phyloP scores from a whole-genome alignment of 2,888 invertebrate genomes.

The Zygogramma bicolorata region DNA sequence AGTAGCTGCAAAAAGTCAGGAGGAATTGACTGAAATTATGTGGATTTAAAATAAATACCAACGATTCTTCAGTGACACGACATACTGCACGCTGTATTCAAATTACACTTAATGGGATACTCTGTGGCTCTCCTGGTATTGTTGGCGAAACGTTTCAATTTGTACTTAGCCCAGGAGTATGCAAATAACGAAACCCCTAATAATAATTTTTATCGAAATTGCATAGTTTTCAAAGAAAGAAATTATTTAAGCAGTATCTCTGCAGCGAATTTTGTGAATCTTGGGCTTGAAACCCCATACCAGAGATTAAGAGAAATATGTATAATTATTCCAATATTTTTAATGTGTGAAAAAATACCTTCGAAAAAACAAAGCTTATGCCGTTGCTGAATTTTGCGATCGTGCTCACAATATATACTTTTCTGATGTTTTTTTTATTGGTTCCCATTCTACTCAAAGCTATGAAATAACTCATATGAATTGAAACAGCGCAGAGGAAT shows the following conservation, averaged over 20 bases:
- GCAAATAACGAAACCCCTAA: not conserved
- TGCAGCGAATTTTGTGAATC: too few relatives aligned
- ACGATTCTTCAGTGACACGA: conserved; percentile 17
- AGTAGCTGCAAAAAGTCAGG: not conserved
- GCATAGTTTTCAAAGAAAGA: not conserved
- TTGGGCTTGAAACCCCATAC: too few relatives aligned
- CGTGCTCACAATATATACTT: too few relatives aligned
- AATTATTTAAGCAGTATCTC: not conserved
- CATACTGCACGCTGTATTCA: conserved; percentile 14
- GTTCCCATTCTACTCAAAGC: too few relatives aligned
- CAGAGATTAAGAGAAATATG: too few relatives aligned
- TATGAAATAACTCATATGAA: too few relatives aligned
- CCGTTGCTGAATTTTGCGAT: too few relatives aligned
- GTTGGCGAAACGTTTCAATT: not conserved
- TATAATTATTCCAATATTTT: too few relatives aligned
- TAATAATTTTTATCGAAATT: not conserved
- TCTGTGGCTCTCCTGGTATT: not conserved
- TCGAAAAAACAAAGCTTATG: too few relatives aligned
- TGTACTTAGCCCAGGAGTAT: not conserved
- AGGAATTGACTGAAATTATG: conserved; percentile 7
- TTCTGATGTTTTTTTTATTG: too few relatives aligned
- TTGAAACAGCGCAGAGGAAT: too few relatives aligned
- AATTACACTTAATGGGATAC: conserved; percentile 15
- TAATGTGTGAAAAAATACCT: too few relatives aligned
- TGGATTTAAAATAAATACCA: conserved; percentile 4